A percentile compares a stretch with the other conserved stretches of the same genome.
phyloP scores from a whole-genome alignment of 1,140 invertebrate genomes.

The Aphaenogaster floridana region DNA sequence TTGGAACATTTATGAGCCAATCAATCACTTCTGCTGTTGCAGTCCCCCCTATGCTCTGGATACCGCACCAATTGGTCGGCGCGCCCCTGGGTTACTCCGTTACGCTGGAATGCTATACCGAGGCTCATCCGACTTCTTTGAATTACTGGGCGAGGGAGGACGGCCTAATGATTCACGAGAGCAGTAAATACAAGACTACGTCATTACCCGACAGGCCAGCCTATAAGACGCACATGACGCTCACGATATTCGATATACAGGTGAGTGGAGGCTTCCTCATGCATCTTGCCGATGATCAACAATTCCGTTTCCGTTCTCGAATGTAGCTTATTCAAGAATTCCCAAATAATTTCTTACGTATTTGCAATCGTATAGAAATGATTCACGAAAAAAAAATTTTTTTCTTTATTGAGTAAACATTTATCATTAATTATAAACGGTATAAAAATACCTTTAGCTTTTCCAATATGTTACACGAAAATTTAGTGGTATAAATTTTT shows the following conservation, averaged over 20 bases:
- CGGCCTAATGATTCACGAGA: slow-evolving; percentile 95
- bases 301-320: neutral
- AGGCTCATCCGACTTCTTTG: slow-evolving; percentile 95
- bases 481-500: slow-evolving; percentile 1
- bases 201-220: slow-evolving; percentile 86
- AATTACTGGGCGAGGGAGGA: slow-evolving; percentile 97
- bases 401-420: neutral
- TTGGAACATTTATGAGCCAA: slow-evolving; percentile 85
- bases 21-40: slow-evolving; percentile 85
- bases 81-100: slow-evolving; percentile 93
- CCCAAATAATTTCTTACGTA: neutral
- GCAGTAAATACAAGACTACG: slow-evolving; percentile 91
- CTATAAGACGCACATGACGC: slow-evolving; percentile 95
- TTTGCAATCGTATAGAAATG: neutral
- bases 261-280: slow-evolving; percentile 77
- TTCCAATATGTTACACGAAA: neutral
- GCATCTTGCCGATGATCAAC: neutral
- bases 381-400: neutral
- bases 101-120: slow-evolving; percentile 95
- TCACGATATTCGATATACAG: slow-evolving; percentile 92
- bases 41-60: slow-evolving; percentile 97
- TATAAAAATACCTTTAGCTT: neutral
- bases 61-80: slow-evolving; percentile 96
- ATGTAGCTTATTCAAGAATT: neutral
- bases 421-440: neutral